A percentile compares a stretch with the other conserved stretches of the same genome.
phyloP scores from a whole-genome alignment of 2,113 vertebrate genomes.

The Clarias macrocephalus region DNA sequence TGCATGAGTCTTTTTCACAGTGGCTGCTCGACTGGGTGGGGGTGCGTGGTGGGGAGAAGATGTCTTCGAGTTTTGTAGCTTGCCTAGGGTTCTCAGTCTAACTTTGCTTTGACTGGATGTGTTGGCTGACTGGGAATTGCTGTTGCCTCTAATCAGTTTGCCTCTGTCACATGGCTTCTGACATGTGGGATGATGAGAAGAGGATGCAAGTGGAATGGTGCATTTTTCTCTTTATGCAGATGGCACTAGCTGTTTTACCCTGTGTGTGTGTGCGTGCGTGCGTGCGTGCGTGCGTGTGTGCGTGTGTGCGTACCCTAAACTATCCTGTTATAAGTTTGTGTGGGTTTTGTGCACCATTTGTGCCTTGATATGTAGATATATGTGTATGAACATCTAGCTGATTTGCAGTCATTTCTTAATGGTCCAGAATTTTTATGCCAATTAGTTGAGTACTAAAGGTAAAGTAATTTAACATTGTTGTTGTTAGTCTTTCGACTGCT shows the following conservation, averaged over 20 bases:
- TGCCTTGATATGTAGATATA: no score
- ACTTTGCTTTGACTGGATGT: constrained; percentile 17
- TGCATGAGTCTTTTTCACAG: constrained; percentile 31
- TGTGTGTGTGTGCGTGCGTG: constrained; percentile 9
- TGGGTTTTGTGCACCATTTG: no score
- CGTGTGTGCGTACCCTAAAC: not conserved
- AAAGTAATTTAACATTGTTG: no score
- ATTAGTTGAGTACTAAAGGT: no score
- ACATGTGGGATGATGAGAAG: constrained; percentile 33
- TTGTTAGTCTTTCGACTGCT: no score
- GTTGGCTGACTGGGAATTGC: constrained; percentile 33
- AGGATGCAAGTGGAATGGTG: constrained; percentile 28
- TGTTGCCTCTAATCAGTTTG: constrained; percentile 42
- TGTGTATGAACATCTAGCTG: no score
- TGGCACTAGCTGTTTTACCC: not conserved
- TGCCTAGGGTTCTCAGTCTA: not conserved
- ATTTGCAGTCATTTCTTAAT: no score
- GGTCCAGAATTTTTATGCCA: no score
- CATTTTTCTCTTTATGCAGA: constrained; percentile 34
- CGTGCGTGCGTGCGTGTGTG: not conserved
- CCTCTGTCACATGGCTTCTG: constrained; percentile 25
- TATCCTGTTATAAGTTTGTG: no score
- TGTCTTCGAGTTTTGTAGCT: constrained; percentile 36
- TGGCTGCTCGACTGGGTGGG: not conserved
- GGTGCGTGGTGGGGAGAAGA: not conserved